phyloP scores from a whole-genome alignment of 2,113 vertebrate genomes.

The Onychorhynchus coronatus region DNA sequence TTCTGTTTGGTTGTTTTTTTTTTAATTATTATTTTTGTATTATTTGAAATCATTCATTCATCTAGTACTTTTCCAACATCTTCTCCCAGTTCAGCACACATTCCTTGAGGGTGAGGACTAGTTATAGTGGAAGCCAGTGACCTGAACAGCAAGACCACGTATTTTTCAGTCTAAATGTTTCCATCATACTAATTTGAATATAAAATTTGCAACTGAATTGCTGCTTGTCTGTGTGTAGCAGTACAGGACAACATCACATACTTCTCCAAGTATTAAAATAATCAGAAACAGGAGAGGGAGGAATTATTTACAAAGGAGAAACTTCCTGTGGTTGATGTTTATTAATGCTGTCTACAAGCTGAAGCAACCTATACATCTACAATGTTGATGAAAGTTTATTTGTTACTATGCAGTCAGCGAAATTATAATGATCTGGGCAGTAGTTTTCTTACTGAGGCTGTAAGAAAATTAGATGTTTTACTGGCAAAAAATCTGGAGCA shows the following conservation, averaged over 20 bases:
- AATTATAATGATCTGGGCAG: neutral
- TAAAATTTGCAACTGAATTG: neutral
- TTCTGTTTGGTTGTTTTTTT: neutral
- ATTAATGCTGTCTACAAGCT: neutral
- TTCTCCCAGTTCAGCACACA: neutral
- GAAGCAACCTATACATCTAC: neutral
- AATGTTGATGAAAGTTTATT: neutral
- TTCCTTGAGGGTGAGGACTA: neutral
- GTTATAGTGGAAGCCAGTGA: neutral
- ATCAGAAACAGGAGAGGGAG: neutral
- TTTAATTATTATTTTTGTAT: neutral
- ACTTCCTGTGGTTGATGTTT: neutral
- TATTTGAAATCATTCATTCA: neutral
- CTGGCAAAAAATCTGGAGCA: neutral
- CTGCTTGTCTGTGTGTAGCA: neutral
- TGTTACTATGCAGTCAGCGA: neutral
- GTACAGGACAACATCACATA: neutral
- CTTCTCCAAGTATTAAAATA: neutral
- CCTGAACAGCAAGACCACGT: neutral
- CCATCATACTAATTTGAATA: neutral
- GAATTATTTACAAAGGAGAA: neutral
- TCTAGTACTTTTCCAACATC: neutral
- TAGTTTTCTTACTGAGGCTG: neutral
- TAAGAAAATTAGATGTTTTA: constrained; percentile 5
- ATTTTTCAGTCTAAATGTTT: neutral